These are phyloP conservation scores for Danionella dracula DNA, from an alignment of 2,797 vertebrate species.

Conservation along the genomic window DNA sequence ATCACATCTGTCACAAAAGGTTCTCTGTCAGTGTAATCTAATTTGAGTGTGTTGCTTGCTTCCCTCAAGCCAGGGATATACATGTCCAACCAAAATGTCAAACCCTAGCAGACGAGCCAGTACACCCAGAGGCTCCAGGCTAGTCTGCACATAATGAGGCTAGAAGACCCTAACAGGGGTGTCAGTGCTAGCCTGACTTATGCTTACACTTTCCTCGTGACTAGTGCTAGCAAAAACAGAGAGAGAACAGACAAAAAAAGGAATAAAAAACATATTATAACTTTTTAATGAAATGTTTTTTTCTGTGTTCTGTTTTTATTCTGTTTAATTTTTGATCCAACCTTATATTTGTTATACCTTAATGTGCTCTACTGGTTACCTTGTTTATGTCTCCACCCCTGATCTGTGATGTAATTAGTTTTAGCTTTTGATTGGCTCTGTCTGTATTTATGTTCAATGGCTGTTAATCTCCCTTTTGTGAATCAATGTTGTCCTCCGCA, in stretches of 20 bases:
- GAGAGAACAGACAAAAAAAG: constrained; percentile 10
- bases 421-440: too few relatives aligned
- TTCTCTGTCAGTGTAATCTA: constrained; percentile 42
- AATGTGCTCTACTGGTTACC: too few relatives aligned
- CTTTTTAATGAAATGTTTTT: too few relatives aligned
- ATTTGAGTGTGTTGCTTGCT: constrained; percentile 41
- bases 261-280: too few relatives aligned
- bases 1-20: constrained; percentile 40
- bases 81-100: constrained; percentile 51
- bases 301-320: too few relatives aligned
- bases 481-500: too few relatives aligned
- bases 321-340: too few relatives aligned
- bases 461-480: too few relatives aligned
- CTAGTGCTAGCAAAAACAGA: constrained; percentile 45
- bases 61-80: constrained; percentile 41
- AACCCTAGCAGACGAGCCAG: constrained; percentile 36
- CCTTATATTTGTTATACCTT: too few relatives aligned
- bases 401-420: too few relatives aligned
- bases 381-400: too few relatives aligned
- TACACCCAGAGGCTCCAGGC: constrained; percentile 33
- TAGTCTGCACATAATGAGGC: constrained; percentile 21
- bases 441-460: too few relatives aligned
- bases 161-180: constrained; percentile 27
- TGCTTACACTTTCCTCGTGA: constrained; percentile 28
- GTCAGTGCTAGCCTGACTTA: constrained; percentile 23